Percentiles rank a stretch among this genome's conserved stretches.
phyloP scores from a whole-genome alignment of 2,888 invertebrate species.

The Atethmia centrago region DNA sequence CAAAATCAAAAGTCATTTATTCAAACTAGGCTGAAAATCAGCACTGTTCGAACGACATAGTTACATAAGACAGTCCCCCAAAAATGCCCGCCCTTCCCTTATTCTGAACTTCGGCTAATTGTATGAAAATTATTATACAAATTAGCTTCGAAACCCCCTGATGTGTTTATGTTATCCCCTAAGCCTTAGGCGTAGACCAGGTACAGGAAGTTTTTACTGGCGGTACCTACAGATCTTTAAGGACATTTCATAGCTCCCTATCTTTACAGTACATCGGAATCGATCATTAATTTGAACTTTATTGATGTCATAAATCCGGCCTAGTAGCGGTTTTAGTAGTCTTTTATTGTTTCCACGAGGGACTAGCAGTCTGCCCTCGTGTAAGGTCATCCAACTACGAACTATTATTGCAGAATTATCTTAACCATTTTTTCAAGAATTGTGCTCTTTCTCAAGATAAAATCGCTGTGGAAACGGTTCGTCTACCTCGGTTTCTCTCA shows the following conservation, averaged over 20 bases:
- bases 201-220: conserved; percentile 27
- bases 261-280: conserved; percentile 62
- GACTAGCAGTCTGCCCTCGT: conserved; percentile 71
- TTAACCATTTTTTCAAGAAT: conserved; percentile 16
- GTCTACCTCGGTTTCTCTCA: conserved; percentile 39
- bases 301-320: conserved; percentile 76
- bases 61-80: too few species aligned
- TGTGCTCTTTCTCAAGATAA: conserved; percentile 13
- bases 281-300: conserved; percentile 79
- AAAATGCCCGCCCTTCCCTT: too few species aligned
- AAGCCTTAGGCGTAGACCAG: conserved; percentile 24
- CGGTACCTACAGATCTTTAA: conserved; percentile 13
- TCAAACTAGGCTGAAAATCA: too few species aligned
- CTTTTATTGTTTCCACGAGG: conserved; percentile 75
- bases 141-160: conserved; percentile 16
- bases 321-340: conserved; percentile 76
- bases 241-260: conserved; percentile 51
- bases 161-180: conserved; percentile 1
- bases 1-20: too few species aligned
- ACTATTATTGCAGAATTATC: conserved; percentile 35
- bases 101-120: conserved; percentile 21
- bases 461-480: conserved; percentile 40
- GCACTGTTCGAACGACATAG: too few species aligned
- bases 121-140: conserved; percentile 18
- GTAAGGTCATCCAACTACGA: conserved; percentile 56